These are phyloP conservation scores for Hippocampus zosterae DNA, from an alignment of 2,113 vertebrate species.

Conservation along the genomic window DNA sequence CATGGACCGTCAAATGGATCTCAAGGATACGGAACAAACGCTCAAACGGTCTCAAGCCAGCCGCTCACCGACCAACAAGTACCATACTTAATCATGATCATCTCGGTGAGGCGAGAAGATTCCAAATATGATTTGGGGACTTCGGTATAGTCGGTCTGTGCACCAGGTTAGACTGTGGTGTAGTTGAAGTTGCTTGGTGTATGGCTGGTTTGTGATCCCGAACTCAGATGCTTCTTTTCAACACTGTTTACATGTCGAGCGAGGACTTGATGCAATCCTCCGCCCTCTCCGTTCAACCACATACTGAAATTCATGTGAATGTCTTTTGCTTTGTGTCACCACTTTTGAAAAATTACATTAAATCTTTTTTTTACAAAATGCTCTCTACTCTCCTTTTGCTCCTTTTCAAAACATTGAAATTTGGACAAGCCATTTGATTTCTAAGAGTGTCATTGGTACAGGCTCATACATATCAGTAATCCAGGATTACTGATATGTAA, in stretches of 20 bases:
- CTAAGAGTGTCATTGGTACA: no score
- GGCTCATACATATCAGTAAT: no score
- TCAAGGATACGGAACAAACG: neutral
- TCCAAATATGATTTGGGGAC: slow-evolving; percentile 30
- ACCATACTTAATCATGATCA: no score
- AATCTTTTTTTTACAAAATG: slow-evolving; percentile 54
- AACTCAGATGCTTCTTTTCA: neutral
- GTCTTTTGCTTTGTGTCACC: slow-evolving; percentile 48
- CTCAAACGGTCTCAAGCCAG: neutral
- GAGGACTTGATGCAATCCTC: slow-evolving; percentile 40
- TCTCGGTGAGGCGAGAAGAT: no score
- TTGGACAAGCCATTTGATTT: no score
- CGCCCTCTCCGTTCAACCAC: neutral
- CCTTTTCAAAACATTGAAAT: neutral
- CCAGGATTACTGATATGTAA: no score
- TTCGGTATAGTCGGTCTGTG: neutral
- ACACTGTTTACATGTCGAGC: slow-evolving; percentile 54
- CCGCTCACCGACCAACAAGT: no score
- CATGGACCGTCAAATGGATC: slow-evolving; percentile 26
- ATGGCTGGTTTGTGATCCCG: no score
- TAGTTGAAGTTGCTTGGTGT: no score
- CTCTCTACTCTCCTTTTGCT: slow-evolving; percentile 9
- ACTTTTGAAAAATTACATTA: slow-evolving; percentile 60
- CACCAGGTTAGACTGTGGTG: no score
- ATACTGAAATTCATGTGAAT: slow-evolving; percentile 48